Evolutionary conservation across 23 tunicate species (phyloP).

Genomic region (Diplosoma virens): DNA sequence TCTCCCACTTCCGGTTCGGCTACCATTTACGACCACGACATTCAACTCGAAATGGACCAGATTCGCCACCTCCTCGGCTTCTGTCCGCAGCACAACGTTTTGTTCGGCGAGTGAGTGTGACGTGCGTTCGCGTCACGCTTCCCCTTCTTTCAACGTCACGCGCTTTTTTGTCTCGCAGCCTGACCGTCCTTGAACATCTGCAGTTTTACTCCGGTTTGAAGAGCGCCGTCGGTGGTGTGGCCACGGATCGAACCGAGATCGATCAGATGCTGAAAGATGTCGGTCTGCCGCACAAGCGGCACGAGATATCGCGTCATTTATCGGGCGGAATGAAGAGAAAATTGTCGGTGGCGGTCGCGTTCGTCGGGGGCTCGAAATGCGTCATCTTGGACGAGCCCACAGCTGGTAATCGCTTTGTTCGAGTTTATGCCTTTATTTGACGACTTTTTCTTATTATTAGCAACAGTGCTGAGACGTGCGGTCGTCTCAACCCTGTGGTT

Average conservation of each 20-base stretch:
- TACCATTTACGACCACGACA: conserved; percentile 63
- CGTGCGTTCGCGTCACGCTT: background rate
- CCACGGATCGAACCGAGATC: conserved; percentile 11
- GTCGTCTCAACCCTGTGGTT: no score
- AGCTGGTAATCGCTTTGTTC: no score
- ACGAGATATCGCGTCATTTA: conserved; percentile 61
- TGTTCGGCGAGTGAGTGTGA: conserved; percentile 86
- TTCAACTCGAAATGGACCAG: conserved; percentile 74
- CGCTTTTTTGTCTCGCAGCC: conserved; percentile 20
- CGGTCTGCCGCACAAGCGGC: conserved; percentile 69
- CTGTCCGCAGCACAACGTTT: conserved; percentile 96
- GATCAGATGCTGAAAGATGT: conserved; percentile 77
- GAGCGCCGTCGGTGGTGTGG: conserved; percentile 17
- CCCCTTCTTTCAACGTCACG: no score
- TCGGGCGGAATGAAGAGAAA: conserved; percentile 99
- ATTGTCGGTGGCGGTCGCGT: conserved; percentile 95
- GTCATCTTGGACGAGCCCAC: conserved; percentile 96
- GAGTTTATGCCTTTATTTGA: no score
- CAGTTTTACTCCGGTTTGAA: conserved; percentile 77
- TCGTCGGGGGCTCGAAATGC: conserved; percentile 86
- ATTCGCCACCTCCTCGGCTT: conserved; percentile 77
- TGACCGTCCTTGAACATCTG: conserved; percentile 87
- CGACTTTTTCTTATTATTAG: no score
- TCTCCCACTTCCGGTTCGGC: conserved; percentile 86
- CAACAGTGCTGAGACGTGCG: no score